Conservation (phyloP, 2,888 invertebrate species). For the Uloborus plumipes region DNA sequence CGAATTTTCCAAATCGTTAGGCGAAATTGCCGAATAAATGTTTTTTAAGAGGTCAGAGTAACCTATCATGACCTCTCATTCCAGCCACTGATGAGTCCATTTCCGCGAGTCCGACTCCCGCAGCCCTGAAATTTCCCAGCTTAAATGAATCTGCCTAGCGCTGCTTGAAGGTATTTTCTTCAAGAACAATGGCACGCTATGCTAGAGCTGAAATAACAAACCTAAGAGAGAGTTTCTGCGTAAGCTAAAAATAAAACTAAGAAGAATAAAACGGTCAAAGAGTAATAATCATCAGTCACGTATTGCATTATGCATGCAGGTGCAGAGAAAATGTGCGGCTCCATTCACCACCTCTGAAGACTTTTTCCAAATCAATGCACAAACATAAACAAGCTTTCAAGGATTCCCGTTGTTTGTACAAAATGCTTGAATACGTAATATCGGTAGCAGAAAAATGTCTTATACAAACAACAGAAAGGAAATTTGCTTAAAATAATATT, state of each 20-base stretch:
- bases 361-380: constrained; percentile 9
- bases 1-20: no score
- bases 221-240: no score
- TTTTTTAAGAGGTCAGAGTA: no score
- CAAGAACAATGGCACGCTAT: background rate
- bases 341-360: constrained; percentile 5
- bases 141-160: no score
- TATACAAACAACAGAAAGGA: no score
- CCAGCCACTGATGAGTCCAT: no score
- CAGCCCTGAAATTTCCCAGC: no score
- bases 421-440: constrained; percentile 2
- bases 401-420: constrained; percentile 11
- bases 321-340: constrained; percentile 41
- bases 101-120: no score
- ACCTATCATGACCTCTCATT: no score
- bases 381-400: constrained; percentile 32
- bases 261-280: constrained; percentile 15
- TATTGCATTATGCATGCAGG: constrained; percentile 43
- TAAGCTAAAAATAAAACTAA: background rate
- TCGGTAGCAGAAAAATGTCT: constrained; percentile 11
- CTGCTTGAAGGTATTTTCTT: no score
- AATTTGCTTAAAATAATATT: no score
- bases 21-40: no score
- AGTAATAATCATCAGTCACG: constrained; percentile 44
- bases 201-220: background rate